Conservation (phyloP, 1,140 invertebrate species). For the Schlechtendalia chinensis region DNA sequence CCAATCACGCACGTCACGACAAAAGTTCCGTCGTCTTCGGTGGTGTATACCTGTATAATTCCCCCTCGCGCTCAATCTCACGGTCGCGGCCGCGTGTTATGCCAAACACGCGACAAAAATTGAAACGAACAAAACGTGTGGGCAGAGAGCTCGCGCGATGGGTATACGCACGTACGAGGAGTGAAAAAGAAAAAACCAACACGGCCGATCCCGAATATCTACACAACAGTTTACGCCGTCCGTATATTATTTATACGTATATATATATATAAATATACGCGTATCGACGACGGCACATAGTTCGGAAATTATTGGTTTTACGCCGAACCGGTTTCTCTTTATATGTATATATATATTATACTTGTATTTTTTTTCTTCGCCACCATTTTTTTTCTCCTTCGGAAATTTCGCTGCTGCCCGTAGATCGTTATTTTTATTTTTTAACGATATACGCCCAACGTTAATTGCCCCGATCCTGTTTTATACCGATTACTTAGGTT, state of each 20-base stretch:
- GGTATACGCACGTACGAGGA: not conserved
- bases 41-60: too few species aligned
- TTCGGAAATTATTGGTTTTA: slow-evolving; percentile 49
- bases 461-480: slow-evolving; percentile 46
- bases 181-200: slow-evolving; percentile 33
- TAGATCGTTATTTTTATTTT: slow-evolving; percentile 43
- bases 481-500: slow-evolving; percentile 41
- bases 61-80: too few species aligned
- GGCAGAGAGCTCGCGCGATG: not conserved
- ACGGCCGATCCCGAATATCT: slow-evolving; percentile 33
- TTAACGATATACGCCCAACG: slow-evolving; percentile 48
- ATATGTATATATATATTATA: too few species aligned
- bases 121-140: slow-evolving; percentile 16
- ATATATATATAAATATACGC: too few species aligned
- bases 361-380: slow-evolving; percentile 28
- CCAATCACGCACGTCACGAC: too few species aligned
- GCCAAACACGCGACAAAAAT: slow-evolving; percentile 17
- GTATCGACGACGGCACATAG: slow-evolving; percentile 35
- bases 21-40: too few species aligned
- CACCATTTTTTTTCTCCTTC: slow-evolving; percentile 39
- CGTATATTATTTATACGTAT: too few species aligned
- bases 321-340: slow-evolving; percentile 33
- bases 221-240: slow-evolving; percentile 35
- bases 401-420: slow-evolving; percentile 42
- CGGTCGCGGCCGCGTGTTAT: not conserved